These are phyloP conservation scores for Crocuta crocuta DNA, from an alignment of 2,113 vertebrate genomes.

Conservation along the genomic window DNA sequence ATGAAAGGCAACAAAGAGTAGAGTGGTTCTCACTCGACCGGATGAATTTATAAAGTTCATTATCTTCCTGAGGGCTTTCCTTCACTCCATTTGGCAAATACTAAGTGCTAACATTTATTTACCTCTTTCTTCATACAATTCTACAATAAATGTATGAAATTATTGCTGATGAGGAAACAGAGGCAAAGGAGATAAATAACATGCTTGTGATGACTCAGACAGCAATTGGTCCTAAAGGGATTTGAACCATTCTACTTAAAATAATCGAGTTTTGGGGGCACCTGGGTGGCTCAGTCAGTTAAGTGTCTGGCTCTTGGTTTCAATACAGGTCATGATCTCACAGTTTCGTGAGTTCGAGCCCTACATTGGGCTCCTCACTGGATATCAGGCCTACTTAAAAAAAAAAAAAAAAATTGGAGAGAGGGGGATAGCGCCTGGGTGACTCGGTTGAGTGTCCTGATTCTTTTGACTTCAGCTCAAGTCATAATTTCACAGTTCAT, in stretches of 20 bases:
- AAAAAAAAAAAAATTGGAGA: too few species aligned
- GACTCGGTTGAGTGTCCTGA: too few species aligned
- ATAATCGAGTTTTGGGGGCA: conserved; percentile 35
- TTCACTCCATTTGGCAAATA: not conserved
- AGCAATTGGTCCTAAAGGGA: not conserved
- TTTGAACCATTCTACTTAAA: not conserved
- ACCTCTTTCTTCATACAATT: not conserved
- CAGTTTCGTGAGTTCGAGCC: too few species aligned
- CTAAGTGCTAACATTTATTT: not conserved
- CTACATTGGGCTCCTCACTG: too few species aligned
- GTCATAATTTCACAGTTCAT: too few species aligned
- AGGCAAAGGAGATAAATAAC: not conserved
- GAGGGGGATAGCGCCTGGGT: too few species aligned
- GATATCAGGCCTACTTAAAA: too few species aligned
- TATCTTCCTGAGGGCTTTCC: not conserved
- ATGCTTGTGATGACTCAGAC: not conserved
- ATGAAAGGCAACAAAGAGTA: not conserved
- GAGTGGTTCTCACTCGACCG: not conserved
- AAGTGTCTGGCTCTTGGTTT: too few species aligned
- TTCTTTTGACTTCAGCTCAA: too few species aligned
- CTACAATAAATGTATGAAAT: not conserved
- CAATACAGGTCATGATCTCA: too few species aligned
- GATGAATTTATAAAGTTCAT: not conserved
- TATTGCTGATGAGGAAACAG: conserved; percentile 28
- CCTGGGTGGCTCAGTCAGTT: too few species aligned